Evolutionary conservation across 2,797 vertebrate genomes (phyloP).

Genomic region (Paramormyrops hopkinsi): DNA sequence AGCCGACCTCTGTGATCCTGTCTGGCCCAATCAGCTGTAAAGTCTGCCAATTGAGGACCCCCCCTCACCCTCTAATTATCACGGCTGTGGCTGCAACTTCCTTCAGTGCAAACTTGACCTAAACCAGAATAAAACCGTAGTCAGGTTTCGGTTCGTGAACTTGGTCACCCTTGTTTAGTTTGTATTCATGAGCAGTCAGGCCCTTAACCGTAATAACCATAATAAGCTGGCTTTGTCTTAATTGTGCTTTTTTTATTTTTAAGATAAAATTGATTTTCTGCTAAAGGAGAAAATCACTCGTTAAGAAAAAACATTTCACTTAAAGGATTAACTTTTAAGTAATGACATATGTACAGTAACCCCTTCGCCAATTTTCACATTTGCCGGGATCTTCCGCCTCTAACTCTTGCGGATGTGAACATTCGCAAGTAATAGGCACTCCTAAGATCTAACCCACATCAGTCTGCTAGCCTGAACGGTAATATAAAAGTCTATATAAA

Average conservation of each 20-base stretch:
- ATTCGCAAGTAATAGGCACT: not conserved
- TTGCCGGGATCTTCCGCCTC: not conserved
- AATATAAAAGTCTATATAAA: not conserved
- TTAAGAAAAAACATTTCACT: not conserved
- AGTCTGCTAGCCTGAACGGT: not conserved
- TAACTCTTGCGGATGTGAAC: not conserved
- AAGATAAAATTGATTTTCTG: not conserved
- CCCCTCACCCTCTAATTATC: not conserved
- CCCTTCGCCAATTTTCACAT: not conserved
- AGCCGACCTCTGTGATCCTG: not conserved
- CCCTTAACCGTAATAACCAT: not conserved
- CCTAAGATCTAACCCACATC: not conserved
- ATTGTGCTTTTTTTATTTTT: not conserved
- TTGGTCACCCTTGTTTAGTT: not conserved
- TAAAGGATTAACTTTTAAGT: not conserved
- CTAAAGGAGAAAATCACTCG: not conserved
- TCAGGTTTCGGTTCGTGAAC: not conserved
- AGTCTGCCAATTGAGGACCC: not conserved
- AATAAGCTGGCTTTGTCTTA: not conserved
- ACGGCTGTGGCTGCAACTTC: not conserved
- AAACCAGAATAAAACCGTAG: not conserved
- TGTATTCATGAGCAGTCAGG: not conserved
- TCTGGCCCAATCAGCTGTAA: not conserved
- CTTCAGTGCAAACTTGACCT: not conserved
- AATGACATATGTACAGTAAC: not conserved